Evolutionary conservation across 1,140 invertebrate species (phyloP).

Genomic region (Thaumetopoea pityocampa): DNA sequence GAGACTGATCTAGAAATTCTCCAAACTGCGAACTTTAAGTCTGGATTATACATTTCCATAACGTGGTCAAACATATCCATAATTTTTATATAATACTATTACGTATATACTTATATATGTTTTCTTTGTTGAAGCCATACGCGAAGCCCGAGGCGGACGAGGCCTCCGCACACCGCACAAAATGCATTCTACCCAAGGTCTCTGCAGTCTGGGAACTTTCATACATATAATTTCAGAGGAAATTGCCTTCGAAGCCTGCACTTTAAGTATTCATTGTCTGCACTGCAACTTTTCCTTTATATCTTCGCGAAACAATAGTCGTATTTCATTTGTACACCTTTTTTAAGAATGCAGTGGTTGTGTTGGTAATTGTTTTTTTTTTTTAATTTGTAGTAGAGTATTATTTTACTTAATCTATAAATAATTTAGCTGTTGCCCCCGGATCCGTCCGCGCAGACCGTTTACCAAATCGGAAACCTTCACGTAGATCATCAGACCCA

Average conservation of each 20-base stretch:
- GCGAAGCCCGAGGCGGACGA: slow-evolving; percentile 5
- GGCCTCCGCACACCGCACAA: slow-evolving; percentile 2
- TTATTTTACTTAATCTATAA: no score
- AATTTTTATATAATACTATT: slow-evolving; percentile 13
- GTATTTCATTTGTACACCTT: no score
- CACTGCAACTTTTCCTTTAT: slow-evolving; percentile 10
- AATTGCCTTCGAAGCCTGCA: slow-evolving; percentile 19
- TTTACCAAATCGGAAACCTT: no score
- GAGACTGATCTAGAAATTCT: no score
- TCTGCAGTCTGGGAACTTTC: slow-evolving; percentile 21
- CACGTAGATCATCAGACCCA: no score
- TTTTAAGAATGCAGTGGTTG: slow-evolving; percentile 6
- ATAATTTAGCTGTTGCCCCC: no score
- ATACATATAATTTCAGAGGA: slow-evolving; percentile 20
- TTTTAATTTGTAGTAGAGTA: no score
- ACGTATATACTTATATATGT: slow-evolving; percentile 29
- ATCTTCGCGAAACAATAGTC: slow-evolving; percentile 8
- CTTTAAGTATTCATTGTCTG: slow-evolving; percentile 18
- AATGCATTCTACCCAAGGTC: slow-evolving; percentile 19
- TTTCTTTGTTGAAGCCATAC: slow-evolving; percentile 37
- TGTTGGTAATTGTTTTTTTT: slow-evolving; percentile 7
- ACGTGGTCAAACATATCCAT: slow-evolving; percentile 14
- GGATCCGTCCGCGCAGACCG: no score
- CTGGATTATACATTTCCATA: slow-evolving; percentile 21
- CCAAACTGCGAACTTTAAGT: no score